Conservation (phyloP, 2,113 vertebrate species). For the Ibidorhyncha struthersii region DNA sequence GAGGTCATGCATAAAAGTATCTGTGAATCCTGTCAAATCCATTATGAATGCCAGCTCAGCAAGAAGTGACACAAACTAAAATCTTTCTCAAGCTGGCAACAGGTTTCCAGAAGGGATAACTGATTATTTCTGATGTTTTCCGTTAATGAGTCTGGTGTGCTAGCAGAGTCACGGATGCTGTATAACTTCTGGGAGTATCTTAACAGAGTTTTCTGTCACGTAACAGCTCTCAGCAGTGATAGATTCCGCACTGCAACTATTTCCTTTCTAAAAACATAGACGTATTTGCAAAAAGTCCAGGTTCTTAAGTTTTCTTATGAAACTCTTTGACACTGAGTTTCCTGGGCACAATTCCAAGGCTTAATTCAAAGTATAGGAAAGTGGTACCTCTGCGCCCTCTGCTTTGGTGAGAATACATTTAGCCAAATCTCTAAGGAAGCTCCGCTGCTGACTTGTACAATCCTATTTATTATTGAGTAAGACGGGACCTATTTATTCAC, state of each 20-base stretch:
- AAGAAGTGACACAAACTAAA: not conserved
- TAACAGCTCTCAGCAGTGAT: not conserved
- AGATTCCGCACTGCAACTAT: not conserved
- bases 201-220: not conserved
- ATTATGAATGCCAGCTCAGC: not conserved
- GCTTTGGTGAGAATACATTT: not conserved
- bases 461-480: conserved; percentile 31
- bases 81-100: not conserved
- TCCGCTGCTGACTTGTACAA: not conserved
- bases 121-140: conserved; percentile 6
- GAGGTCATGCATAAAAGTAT: conserved; percentile 27
- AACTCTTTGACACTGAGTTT: not conserved
- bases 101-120: not conserved
- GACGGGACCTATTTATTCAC: not conserved
- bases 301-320: not conserved
- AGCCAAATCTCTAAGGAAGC: conserved; percentile 5
- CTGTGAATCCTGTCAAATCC: not conserved
- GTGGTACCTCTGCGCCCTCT: not conserved
- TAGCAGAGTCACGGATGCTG: not conserved
- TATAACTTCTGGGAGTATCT: not conserved
- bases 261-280: not conserved
- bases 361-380: not conserved
- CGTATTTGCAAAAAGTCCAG: not conserved
- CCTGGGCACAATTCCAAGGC: conserved; percentile 27
- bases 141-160: not conserved